Conservation (phyloP, 2,113 vertebrate species). For the Noturus placidus region DNA sequence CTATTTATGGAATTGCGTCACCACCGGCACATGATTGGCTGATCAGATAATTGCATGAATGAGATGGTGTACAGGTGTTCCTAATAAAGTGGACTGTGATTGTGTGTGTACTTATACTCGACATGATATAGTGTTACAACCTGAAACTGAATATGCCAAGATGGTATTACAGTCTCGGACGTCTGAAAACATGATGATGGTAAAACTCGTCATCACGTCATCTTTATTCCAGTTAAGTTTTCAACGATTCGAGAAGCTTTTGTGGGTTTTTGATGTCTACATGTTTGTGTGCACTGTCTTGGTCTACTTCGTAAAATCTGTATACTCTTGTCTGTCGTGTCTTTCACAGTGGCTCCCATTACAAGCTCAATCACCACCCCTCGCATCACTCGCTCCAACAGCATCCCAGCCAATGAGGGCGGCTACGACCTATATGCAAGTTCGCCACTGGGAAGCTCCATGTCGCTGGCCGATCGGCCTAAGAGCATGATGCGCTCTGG, state of each 20-base stretch:
- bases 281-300: not conserved
- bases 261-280: not conserved
- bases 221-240: slow-evolving; percentile 58
- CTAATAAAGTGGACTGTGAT: no score
- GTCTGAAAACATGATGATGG: slow-evolving; percentile 21
- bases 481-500: slow-evolving; percentile 96
- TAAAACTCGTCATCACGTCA: slow-evolving; percentile 30
- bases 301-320: not conserved
- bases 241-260: slow-evolving; percentile 57
- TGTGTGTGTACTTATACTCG: no score
- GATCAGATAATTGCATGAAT: no score
- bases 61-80: no score
- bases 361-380: slow-evolving; percentile 71
- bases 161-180: not conserved
- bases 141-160: no score
- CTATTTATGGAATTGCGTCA: not conserved
- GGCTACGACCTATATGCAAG: slow-evolving; percentile 89
- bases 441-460: slow-evolving; percentile 89
- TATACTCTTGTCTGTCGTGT: not conserved
- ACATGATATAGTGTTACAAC: not conserved
- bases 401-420: slow-evolving; percentile 92
- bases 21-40: no score
- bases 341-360: slow-evolving; percentile 84
- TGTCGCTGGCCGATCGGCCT: slow-evolving; percentile 91
- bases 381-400: slow-evolving; percentile 95